A percentile compares a stretch with the other conserved stretches of the same genome.
These are phyloP conservation scores for Chymomyza costata DNA, from an alignment of 1,140 invertebrate species.

Conservation along the genomic window DNA sequence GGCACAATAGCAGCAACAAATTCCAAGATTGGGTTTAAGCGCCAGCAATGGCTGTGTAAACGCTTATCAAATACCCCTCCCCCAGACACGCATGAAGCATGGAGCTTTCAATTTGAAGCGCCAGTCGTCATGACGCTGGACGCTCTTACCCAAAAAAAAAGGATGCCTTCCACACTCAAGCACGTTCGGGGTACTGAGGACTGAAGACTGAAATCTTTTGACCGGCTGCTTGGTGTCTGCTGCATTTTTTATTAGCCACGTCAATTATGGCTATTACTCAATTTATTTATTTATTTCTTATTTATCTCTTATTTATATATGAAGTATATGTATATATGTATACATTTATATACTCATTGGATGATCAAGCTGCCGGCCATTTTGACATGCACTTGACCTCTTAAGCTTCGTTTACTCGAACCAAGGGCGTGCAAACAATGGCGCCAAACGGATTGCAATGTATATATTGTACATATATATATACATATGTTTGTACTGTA, in stretches of 20 bases:
- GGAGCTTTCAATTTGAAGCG: not conserved
- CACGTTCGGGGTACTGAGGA: too few relatives aligned
- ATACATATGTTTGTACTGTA: too few relatives aligned
- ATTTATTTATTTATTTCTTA: constrained; percentile 67
- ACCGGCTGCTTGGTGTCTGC: constrained; percentile 3
- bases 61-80: too few relatives aligned
- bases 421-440: constrained; percentile 13
- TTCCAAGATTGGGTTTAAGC: not conserved
- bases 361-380: too few relatives aligned
- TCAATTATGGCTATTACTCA: constrained; percentile 69
- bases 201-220: too few relatives aligned
- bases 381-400: not conserved
- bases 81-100: too few relatives aligned
- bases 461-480: not conserved
- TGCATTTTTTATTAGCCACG: constrained; percentile 49
- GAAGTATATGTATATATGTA: constrained; percentile 5
- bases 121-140: constrained; percentile 15
- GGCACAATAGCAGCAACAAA: not conserved
- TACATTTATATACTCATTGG: not conserved
- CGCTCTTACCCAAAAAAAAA: not conserved
- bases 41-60: not conserved
- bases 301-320: constrained; percentile 52
- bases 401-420: not conserved
- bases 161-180: too few relatives aligned
- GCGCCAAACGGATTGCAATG: constrained; percentile 18